Evolutionary conservation across 1,140 invertebrate genomes (phyloP), one percentile per base, ranked within the genome.

Genomic region (Caenorhabditis latens): DNA sequence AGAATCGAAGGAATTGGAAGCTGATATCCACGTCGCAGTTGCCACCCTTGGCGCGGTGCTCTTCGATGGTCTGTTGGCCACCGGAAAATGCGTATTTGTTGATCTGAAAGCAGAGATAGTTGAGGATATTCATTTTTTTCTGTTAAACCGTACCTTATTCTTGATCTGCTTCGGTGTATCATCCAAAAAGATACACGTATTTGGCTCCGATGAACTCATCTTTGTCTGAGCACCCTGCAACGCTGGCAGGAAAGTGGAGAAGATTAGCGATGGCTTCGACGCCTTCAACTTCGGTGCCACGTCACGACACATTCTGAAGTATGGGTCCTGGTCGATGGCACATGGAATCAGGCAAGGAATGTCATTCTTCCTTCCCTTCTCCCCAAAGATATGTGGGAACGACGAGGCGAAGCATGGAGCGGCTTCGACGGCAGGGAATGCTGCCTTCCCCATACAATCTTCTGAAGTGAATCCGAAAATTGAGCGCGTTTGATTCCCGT

Each of bases 21-120:
- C 97, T 96, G 84, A 97, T 96, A 94, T 99, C 98, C 5, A 99
- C 95, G 89, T 97, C 96, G 92, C 97, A 98, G 93, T 99, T 96
- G 5, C 98, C 98, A 53, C 98, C 98, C 65, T 71, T 67, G 6
- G 63, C 83, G 7, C 96, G 93, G 92, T 99, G 98, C 92, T 99
- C 96, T 93, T 99, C 98, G 0, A 98, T 94, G 0, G 97, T 98
- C 14, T 95, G 94, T 91, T 95, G 96, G 43, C 98, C 98, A 46
- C 98, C 98, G 83, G 97, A 99, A 94, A 99, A 99, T 43, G 98
- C 98, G 93, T 99, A 96, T 94, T 99, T 99, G 92, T 99, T 99
- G 53, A 97, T 95, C 95, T 96, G 90, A 9, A 50, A 50, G 14
- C 1, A 11, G 8, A 50, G 4, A 11, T 50, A 4, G 50, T 50